Evolutionary conservation across 2,888 invertebrate species (phyloP).

Genomic region (Hirtodrosophila duncani): DNA sequence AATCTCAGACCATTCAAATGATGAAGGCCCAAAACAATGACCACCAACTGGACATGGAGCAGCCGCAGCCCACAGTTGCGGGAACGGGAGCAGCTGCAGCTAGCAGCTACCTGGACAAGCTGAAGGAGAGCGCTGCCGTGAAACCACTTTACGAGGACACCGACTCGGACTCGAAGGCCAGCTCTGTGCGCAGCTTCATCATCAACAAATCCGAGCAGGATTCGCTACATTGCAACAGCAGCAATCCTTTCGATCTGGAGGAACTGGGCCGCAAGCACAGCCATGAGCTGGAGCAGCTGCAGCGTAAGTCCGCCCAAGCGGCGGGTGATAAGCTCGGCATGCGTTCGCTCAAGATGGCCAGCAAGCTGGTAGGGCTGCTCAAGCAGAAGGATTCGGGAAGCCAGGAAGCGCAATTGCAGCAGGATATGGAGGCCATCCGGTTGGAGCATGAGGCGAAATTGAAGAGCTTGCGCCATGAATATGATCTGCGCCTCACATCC

Average conservation of each 20-base stretch:
- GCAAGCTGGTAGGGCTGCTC: slow-evolving; percentile 67
- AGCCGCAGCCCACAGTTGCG: slow-evolving; percentile 34
- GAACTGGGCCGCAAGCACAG: slow-evolving; percentile 72
- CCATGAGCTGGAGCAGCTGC: slow-evolving; percentile 78
- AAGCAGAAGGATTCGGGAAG: slow-evolving; percentile 45
- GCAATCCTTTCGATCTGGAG: slow-evolving; percentile 80
- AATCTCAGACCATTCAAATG: slow-evolving; percentile 72
- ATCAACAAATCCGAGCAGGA: slow-evolving; percentile 77
- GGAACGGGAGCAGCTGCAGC: slow-evolving; percentile 47
- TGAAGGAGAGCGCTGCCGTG: slow-evolving; percentile 63
- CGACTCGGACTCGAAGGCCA: slow-evolving; percentile 77
- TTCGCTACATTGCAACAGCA: slow-evolving; percentile 75
- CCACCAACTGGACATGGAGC: slow-evolving; percentile 45
- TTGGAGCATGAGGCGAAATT: slow-evolving; percentile 75
- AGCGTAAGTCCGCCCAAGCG: slow-evolving; percentile 78
- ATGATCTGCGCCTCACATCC: slow-evolving; percentile 76
- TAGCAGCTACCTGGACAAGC: slow-evolving; percentile 70
- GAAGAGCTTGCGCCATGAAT: slow-evolving; percentile 77
- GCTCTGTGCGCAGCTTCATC: slow-evolving; percentile 75
- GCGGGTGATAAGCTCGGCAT: slow-evolving; percentile 68
- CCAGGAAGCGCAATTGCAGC: slow-evolving; percentile 61
- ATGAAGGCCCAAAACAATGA: slow-evolving; percentile 59
- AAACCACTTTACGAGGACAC: slow-evolving; percentile 77
- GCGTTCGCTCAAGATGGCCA: slow-evolving; percentile 66
- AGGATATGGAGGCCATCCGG: slow-evolving; percentile 66